Conservation (phyloP, 2,113 vertebrate species). For the Petroica traversi region DNA sequence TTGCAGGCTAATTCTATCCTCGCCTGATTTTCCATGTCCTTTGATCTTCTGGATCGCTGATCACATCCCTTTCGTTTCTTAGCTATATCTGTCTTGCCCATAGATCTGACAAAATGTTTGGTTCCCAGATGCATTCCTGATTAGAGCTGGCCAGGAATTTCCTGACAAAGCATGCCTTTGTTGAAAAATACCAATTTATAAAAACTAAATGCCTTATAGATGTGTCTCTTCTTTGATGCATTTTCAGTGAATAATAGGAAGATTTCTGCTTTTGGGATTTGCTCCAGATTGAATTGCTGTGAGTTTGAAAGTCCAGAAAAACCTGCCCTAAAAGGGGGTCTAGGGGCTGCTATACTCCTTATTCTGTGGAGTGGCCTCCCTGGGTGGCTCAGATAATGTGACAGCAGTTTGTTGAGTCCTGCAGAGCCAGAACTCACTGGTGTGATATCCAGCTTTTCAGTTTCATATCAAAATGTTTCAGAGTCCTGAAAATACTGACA, state of each 20-base stretch:
- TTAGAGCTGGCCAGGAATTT: conserved; percentile 7
- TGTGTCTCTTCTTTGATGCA: not conserved
- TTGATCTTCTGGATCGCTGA: conserved; percentile 4
- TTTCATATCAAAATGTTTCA: not conserved
- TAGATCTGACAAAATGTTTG: not conserved
- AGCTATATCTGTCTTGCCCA: not conserved
- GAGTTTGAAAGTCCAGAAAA: not conserved
- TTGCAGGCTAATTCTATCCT: not conserved
- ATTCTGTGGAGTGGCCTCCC: not conserved
- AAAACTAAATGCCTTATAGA: not conserved
- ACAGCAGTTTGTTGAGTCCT: not conserved
- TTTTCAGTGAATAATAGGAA: not conserved
- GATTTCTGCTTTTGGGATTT: not conserved
- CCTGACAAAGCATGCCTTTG: conserved; percentile 1
- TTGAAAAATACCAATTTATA: conserved; percentile 2
- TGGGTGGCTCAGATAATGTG: not conserved
- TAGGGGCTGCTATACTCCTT: not conserved
- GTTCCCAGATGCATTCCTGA: not conserved
- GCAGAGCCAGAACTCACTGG: not conserved
- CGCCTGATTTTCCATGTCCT: not conserved
- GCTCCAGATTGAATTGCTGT: not conserved
- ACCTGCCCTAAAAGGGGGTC: not conserved
- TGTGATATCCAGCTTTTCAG: not conserved
- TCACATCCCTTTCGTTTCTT: not conserved
- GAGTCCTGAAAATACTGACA: not conserved